phyloP scores from a whole-genome alignment of 2,888 invertebrate genomes.

The Gisinianus flammeolus region DNA sequence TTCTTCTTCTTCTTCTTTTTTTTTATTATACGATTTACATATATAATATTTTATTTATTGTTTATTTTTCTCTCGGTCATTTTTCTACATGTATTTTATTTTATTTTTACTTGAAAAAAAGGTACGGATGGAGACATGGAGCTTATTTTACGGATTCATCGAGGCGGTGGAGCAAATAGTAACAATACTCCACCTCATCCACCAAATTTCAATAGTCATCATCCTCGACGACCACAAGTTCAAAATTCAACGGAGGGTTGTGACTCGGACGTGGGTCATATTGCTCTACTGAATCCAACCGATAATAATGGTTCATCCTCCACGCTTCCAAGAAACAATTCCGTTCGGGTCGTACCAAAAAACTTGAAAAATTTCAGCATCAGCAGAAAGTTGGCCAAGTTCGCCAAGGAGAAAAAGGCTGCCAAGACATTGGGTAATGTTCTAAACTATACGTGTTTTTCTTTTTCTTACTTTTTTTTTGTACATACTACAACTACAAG shows the following conservation, averaged over 20 bases:
- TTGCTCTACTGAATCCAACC: conserved; percentile 50
- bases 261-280: conserved; percentile 62
- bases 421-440: conserved; percentile 95
- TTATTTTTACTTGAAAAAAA: conserved; percentile 79
- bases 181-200: conserved; percentile 44
- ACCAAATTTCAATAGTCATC: conserved; percentile 42
- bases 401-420: conserved; percentile 96
- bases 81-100: conserved; percentile 72
- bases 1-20: not conserved
- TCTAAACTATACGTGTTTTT: not conserved
- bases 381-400: conserved; percentile 90
- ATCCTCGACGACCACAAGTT: not conserved
- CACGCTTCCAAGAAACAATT: conserved; percentile 50
- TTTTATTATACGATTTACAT: not conserved
- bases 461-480: not conserved
- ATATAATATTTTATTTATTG: not conserved
- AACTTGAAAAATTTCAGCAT: conserved; percentile 84
- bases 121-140: conserved; percentile 73
- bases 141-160: conserved; percentile 88
- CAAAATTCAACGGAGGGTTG: conserved; percentile 68
- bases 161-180: conserved; percentile 76
- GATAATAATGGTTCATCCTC: conserved; percentile 42
- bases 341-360: conserved; percentile 56
- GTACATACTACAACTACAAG: too few relatives aligned
- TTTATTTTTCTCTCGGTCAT: not conserved